Base-by-base conservation (phyloP, 2,888 invertebrate genomes). In the Volucella zonaria region DNA sequence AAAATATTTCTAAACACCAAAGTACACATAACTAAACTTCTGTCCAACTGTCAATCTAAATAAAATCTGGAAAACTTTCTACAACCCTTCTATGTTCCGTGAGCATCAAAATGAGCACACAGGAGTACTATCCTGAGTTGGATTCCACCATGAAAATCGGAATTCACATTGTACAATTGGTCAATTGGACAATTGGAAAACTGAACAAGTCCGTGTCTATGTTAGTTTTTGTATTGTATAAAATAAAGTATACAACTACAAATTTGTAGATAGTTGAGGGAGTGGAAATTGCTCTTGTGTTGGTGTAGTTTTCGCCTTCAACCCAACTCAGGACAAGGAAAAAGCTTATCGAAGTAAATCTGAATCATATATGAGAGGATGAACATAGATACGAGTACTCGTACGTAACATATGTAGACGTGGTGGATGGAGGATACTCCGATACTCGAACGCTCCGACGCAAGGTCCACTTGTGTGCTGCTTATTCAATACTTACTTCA, bases 81-180 rank as follows among this genome's bases (percentile, higher is more conserved):
- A 31, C 31, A 81, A 81, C 85, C 76, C 56, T 85, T 81, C 54
- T 67, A 15, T 85, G 85, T 85, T 67, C 76, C 3, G 47, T 58
- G 23, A 31, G 45, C 56, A 85, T 85, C 81, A 76, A 81, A 77
- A 73, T 58, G 81, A 85, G 56, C 15, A 68, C 64, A 66, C 12
- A 23, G 10, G 23, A 64, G n/a, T n/a, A n/a, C 12, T 12, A 45
- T 45, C 45, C 45, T n/a, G 58, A 59, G 31, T 3, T 6, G 31
- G 31, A 31, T 31, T 31, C 31, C 31, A 75, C 71, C 67, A 80
- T 49, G 47, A 61, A 67, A 71, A 61, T 61, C 64, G 49, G 49
- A 70, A 49, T 52, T 68, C 71, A 14, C 61, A 75, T 79, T 61
- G 66, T 70, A 79, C 82, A 79, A 75, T 56, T 67, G 80, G 49